Evolutionary conservation across 2,888 invertebrate genomes (phyloP).

Genomic region (Erebia palarica): DNA sequence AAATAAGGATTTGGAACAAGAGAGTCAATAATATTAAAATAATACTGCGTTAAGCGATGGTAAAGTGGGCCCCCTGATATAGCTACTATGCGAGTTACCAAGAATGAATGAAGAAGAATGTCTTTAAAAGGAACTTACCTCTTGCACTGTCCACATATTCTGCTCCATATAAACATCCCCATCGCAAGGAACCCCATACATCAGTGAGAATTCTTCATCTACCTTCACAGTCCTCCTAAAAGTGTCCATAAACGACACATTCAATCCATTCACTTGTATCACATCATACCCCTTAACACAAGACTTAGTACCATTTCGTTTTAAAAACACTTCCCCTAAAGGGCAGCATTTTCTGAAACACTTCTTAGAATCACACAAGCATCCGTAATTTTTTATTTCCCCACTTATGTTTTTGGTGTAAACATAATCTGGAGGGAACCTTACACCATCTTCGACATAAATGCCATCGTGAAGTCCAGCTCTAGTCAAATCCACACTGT

Average conservation of each 20-base stretch:
- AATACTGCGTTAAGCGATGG: no score
- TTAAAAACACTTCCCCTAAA: slow-evolving; percentile 45
- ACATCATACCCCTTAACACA: slow-evolving; percentile 53
- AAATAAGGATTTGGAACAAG: no score
- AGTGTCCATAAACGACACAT: slow-evolving; percentile 47
- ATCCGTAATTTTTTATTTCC: slow-evolving; percentile 56
- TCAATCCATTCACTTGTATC: slow-evolving; percentile 49
- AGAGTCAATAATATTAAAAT: no score
- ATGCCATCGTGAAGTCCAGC: slow-evolving; percentile 46
- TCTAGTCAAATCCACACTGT: slow-evolving; percentile 58
- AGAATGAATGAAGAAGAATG: not conserved
- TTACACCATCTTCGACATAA: slow-evolving; percentile 49
- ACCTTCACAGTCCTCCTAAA: slow-evolving; percentile 47
- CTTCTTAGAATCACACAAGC: slow-evolving; percentile 56
- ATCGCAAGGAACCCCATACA: slow-evolving; percentile 51
- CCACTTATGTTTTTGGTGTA: slow-evolving; percentile 55
- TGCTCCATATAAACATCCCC: slow-evolving; percentile 49
- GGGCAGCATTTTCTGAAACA: slow-evolving; percentile 72
- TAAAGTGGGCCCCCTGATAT: no score
- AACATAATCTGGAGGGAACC: slow-evolving; percentile 54
- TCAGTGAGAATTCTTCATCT: slow-evolving; percentile 47
- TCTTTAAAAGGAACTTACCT: slow-evolving; percentile 49
- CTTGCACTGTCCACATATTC: slow-evolving; percentile 57
- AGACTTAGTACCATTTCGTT: slow-evolving; percentile 20
- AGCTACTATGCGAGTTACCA: no score